These are phyloP conservation scores for Cebus imitator DNA, from an alignment of 2,113 vertebrate species.

Conservation along the genomic window DNA sequence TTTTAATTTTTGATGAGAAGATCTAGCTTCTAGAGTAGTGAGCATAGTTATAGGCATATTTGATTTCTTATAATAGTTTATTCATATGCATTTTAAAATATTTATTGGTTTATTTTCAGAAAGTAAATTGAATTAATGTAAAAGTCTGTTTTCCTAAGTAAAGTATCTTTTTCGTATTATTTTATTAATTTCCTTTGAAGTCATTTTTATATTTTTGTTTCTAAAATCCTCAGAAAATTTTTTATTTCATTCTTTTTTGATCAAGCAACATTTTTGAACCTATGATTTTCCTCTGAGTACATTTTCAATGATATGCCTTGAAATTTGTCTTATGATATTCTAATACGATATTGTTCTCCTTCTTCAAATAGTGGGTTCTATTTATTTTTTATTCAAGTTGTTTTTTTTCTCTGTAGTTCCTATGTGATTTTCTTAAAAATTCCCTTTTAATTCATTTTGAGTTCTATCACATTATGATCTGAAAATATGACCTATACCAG, in stretches of 20 bases:
- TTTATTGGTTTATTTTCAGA: not conserved
- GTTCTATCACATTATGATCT: not conserved
- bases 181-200: not conserved
- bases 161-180: not conserved
- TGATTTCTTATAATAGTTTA: not conserved
- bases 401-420: not conserved
- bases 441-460: not conserved
- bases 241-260: not conserved
- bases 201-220: not conserved
- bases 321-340: not conserved
- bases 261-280: not conserved
- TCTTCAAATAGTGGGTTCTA: not conserved
- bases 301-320: not conserved
- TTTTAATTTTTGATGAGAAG: not conserved
- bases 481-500: not conserved
- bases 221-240: not conserved
- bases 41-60: not conserved
- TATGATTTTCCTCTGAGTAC: not conserved
- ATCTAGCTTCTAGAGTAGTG: not conserved
- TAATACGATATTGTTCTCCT: not conserved
- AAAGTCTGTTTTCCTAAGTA: not conserved
- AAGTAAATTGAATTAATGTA: not conserved
- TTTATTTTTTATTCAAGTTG: not conserved
- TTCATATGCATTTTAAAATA: not conserved
- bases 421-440: not conserved